Evolutionary conservation across 2,888 invertebrate species (phyloP).

Genomic region (Notocelia uddmanniana): DNA sequence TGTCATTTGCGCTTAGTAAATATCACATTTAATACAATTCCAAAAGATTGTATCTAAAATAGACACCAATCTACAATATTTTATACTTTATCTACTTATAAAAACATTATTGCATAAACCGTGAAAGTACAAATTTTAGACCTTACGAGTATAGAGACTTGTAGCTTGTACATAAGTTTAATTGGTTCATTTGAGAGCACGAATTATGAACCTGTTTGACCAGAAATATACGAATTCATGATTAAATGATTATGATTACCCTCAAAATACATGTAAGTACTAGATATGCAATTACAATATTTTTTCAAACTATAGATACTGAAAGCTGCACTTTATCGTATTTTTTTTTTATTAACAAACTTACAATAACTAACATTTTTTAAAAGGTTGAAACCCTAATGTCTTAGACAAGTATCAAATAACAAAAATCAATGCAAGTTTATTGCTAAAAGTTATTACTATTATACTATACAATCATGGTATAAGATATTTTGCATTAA

Average conservation of each 20-base stretch:
- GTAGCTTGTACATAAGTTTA: conserved; percentile 13
- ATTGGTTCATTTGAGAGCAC: conserved; percentile 16
- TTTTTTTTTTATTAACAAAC: conserved; percentile 11
- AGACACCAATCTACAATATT: conserved; percentile 53
- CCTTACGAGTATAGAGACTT: background rate
- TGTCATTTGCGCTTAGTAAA: conserved; percentile 47
- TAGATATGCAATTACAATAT: background rate
- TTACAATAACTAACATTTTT: background rate
- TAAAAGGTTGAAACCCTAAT: conserved; percentile 16
- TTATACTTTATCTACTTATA: background rate
- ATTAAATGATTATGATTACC: background rate
- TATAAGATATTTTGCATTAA: conserved; percentile 29
- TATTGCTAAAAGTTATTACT: conserved; percentile 9
- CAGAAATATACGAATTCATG: background rate
- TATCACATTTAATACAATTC: conserved; percentile 47
- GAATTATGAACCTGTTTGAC: too few species aligned
- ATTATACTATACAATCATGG: conserved; percentile 9
- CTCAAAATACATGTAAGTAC: conserved; percentile 2
- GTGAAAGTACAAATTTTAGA: conserved; percentile 9
- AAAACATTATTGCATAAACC: conserved; percentile 11
- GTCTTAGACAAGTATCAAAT: conserved; percentile 1
- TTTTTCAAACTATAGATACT: background rate
- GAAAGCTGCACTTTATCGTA: background rate
- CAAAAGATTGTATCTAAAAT: conserved; percentile 65
- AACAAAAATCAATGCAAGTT: conserved; percentile 13